Percentiles rank a stretch among this genome's conserved stretches.
Evolutionary conservation across 2,888 invertebrate genomes (phyloP).

Genomic region (Malacosoma neustria): DNA sequence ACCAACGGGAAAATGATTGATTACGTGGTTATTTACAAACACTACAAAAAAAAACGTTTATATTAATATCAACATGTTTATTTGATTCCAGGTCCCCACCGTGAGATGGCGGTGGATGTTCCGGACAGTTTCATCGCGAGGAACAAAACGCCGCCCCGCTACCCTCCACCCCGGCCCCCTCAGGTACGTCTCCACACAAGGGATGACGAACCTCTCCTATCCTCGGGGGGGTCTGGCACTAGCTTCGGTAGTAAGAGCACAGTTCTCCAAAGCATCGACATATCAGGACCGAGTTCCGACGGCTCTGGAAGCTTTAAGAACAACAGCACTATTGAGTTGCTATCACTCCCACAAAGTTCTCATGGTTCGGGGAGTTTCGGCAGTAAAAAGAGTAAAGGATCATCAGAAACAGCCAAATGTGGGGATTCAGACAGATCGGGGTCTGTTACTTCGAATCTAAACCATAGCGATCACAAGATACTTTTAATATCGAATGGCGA

Average conservation of each 20-base stretch:
- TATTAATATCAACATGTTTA: neutral
- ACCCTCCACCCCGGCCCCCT: conserved; percentile 86
- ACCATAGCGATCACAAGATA: conserved; percentile 59
- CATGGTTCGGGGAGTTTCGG: conserved; percentile 58
- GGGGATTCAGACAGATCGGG: conserved; percentile 55
- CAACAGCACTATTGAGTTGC: conserved; percentile 50
- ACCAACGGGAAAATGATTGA: too few species aligned
- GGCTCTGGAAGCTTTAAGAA: conserved; percentile 58
- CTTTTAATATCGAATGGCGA: conserved; percentile 62
- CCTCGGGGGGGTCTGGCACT: conserved; percentile 58
- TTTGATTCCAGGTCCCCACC: conserved; percentile 83
- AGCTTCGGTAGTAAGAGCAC: conserved; percentile 64
- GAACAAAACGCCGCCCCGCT: conserved; percentile 93
- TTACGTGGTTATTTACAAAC: too few species aligned
- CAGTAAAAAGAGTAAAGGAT: conserved; percentile 61
- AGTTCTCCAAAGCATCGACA: conserved; percentile 48
- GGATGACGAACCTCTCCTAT: conserved; percentile 66
- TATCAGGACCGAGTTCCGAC: conserved; percentile 53
- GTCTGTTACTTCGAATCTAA: conserved; percentile 43
- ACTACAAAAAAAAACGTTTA: too few species aligned
- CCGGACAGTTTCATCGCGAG: conserved; percentile 94
- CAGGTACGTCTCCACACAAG: conserved; percentile 73
- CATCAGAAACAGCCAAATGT: conserved; percentile 61
- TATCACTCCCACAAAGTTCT: conserved; percentile 59
- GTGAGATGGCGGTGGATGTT: conserved; percentile 99